Conservation (phyloP, 2,113 vertebrate species). For the Chrysemys picta region DNA sequence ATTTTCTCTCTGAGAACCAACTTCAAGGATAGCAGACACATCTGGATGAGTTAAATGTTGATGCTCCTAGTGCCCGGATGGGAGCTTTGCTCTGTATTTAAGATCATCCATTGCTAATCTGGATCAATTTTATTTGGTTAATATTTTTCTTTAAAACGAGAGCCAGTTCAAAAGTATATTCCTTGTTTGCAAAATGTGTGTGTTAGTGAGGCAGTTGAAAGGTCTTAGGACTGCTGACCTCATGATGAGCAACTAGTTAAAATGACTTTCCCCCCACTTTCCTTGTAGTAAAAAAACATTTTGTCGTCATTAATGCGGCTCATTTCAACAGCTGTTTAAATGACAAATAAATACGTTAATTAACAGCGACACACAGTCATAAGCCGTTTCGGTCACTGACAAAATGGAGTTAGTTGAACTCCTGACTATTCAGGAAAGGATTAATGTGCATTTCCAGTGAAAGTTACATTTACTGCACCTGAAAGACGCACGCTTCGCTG, state of each 20-base stretch:
- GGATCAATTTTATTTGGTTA: background rate
- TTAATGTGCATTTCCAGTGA: background rate
- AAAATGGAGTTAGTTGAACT: rapidly evolving
- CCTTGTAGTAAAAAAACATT: background rate
- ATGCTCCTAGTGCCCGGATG: background rate
- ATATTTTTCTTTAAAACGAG: background rate
- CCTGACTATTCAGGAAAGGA: background rate
- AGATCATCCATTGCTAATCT: background rate
- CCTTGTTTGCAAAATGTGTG: background rate
- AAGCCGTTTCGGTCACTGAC: background rate
- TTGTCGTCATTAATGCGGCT: background rate
- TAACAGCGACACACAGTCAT: background rate
- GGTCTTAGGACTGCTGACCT: background rate
- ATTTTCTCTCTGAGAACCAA: background rate
- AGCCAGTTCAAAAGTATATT: background rate
- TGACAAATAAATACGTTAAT: background rate
- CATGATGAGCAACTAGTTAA: background rate
- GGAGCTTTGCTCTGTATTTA: background rate
- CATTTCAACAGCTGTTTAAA: background rate
- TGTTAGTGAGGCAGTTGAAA: background rate
- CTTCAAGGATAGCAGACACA: background rate
- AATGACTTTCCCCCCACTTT: background rate
- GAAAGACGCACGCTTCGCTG: background rate
- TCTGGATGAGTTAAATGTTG: background rate
- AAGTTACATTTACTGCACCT: background rate